Evolutionary conservation across 2,113 vertebrate species (phyloP), one percentile per base, ranked within the genome.

Genomic region (Blennius ocellaris): DNA sequence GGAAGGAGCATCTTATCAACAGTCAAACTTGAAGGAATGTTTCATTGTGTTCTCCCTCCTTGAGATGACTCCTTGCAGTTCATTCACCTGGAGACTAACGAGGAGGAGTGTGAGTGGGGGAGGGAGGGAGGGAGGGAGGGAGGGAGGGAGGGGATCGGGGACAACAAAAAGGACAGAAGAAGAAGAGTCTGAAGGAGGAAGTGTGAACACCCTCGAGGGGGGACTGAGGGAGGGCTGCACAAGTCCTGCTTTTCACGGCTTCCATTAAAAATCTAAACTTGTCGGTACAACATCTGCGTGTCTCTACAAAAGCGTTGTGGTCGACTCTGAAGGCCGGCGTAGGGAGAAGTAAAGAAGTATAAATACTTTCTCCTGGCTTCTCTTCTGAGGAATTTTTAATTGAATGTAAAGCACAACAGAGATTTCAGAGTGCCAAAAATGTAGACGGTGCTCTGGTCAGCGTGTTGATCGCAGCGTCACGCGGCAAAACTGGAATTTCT

Each of bases 341-440:
- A 15, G 16, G 52, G 49, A 70, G 54, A 69, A 74, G 51, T 61
- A 80, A 73, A 67, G 59, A 79, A 75, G 67, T 59, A 67, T 65
- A 62, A 43, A 62, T 30, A 78, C n/a, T 51, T 78, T 14, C 48
- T 78, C 38, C 57, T 76, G 73, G 56, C 54, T 52, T 70, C 57
- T 78, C 60, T 63, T 80, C 51, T 74, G 71, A 76, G 15, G 73
- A 80, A 64, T 69, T 16, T 51, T 39, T 81, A 74, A 85, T 72
- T 81, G 39, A 39, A 72, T 74, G 55, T 55, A 53, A 81, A 78
- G 58, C 49, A 62, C 37, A 55, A 37, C 6, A 21, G 44, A 36
- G 45, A 16, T 47, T 54, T 64, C 7, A 69, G 48, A 56, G 54
- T 39, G 69, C 38, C 63, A 78, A 10, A 53, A 47, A 69, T 73